A percentile compares a stretch with the other conserved stretches of the same genome.
These are phyloP conservation scores for Chrysolina oricalcia DNA, from an alignment of 2,888 invertebrate species.

Conservation along the genomic window DNA sequence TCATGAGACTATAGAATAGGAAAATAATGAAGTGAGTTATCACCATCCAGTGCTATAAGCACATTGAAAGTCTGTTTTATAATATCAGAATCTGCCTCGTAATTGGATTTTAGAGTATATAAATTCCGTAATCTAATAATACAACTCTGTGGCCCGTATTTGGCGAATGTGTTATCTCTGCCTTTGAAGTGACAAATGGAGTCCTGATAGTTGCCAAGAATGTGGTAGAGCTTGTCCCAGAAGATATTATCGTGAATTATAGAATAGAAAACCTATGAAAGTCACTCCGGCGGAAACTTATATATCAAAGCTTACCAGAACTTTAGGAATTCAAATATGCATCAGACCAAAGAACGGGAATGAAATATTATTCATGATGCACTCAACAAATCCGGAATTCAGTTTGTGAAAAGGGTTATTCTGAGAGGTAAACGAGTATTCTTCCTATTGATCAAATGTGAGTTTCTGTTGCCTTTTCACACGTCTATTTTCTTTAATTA, in stretches of 20 bases:
- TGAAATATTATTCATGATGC: neutral
- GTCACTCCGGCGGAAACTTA: neutral
- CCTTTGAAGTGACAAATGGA: neutral
- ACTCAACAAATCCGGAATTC: neutral
- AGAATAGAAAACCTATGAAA: neutral
- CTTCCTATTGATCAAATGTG: too few relatives aligned
- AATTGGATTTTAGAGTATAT: too few relatives aligned
- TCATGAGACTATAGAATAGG: too few relatives aligned
- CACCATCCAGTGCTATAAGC: too few relatives aligned
- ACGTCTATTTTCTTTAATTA: too few relatives aligned
- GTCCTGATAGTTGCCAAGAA: constrained; percentile 7
- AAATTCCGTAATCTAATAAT: too few relatives aligned
- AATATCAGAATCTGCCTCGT: too few relatives aligned
- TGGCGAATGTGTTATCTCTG: neutral
- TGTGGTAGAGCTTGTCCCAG: neutral
- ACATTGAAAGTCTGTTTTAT: too few relatives aligned
- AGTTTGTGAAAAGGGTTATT: neutral
- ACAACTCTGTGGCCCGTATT: neutral
- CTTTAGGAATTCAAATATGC: neutral
- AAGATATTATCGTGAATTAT: neutral
- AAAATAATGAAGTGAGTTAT: too few relatives aligned
- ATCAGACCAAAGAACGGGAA: neutral
- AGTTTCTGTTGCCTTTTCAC: too few relatives aligned
- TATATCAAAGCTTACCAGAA: neutral
- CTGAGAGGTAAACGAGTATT: too few relatives aligned